These are phyloP conservation scores for Paralinhomoeus sp. DNA, from an alignment of 2,888 invertebrate species.

Conservation along the genomic window DNA sequence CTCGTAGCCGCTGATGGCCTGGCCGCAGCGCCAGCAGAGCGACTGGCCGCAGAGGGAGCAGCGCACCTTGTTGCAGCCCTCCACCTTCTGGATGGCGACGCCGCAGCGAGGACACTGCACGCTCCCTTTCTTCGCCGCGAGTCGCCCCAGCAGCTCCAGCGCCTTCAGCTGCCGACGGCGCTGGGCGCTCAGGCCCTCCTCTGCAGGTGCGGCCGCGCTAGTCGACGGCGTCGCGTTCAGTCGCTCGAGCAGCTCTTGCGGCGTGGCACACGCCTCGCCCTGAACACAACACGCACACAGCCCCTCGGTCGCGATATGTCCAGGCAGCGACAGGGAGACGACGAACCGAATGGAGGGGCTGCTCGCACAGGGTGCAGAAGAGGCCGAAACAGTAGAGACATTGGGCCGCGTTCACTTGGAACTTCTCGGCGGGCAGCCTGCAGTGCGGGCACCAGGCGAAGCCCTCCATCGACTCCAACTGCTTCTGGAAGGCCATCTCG, in stretches of 20 bases:
- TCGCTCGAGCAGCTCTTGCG: not conserved
- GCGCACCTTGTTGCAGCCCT: constrained; percentile 5
- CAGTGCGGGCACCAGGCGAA: not conserved
- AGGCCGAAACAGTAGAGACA: not conserved
- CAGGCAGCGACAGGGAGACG: not conserved
- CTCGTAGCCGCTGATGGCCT: constrained; percentile 5
- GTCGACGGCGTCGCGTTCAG: no score
- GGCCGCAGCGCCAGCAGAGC: constrained; percentile 6
- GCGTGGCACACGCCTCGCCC: not conserved
- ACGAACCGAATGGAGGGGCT: not conserved
- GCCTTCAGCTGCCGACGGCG: no score
- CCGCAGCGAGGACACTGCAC: not conserved
- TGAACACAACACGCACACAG: not conserved
- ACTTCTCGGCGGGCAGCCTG: not conserved
- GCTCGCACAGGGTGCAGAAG: not conserved
- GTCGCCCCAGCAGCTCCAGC: not conserved
- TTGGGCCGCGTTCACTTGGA: no score
- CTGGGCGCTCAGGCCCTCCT: no score
- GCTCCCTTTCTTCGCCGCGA: not conserved
- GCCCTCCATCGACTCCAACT: not conserved
- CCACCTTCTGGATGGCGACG: not conserved
- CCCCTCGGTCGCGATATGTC: not conserved
- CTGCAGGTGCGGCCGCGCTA: no score
- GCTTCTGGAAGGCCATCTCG: not conserved
- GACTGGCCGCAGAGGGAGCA: not conserved